Conservation (phyloP, 2,797 vertebrate species). For the Ispidina lecontei region DNA sequence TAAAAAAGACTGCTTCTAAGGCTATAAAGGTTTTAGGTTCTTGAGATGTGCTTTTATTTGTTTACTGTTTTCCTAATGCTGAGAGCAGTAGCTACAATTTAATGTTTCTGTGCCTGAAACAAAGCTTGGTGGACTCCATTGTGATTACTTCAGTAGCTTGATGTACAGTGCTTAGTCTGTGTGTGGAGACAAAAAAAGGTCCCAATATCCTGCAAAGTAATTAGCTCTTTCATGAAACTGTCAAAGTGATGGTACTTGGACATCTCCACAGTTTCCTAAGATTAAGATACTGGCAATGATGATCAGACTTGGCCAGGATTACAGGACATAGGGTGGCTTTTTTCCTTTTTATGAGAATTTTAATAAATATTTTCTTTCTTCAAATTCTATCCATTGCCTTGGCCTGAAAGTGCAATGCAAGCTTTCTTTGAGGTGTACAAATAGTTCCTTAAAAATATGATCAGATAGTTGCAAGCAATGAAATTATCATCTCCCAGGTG, state of each 20-base stretch:
- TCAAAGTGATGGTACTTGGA: neutral
- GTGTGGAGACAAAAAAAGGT: neutral
- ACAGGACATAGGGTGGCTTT: neutral
- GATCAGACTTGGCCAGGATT: neutral
- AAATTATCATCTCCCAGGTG: neutral
- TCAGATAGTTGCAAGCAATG: neutral
- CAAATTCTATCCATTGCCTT: neutral
- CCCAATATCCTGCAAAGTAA: neutral
- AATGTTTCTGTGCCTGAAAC: neutral
- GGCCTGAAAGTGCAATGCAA: neutral
- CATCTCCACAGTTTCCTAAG: neutral
- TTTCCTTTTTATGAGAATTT: neutral
- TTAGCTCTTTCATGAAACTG: neutral
- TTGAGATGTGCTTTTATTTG: neutral
- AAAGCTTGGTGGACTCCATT: neutral
- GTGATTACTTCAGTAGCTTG: neutral
- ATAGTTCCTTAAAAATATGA: neutral
- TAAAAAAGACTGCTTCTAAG: neutral
- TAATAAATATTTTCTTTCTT: neutral
- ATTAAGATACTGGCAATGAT: neutral
- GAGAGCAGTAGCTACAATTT: neutral
- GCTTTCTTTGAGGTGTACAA: neutral
- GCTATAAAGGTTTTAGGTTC: neutral
- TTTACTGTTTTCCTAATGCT: neutral
- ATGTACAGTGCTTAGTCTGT: neutral